Percentiles rank a stretch among this genome's conserved stretches.
phyloP scores from a whole-genome alignment of 2,888 invertebrate genomes.

The Pachycephus smyrnensis region DNA sequence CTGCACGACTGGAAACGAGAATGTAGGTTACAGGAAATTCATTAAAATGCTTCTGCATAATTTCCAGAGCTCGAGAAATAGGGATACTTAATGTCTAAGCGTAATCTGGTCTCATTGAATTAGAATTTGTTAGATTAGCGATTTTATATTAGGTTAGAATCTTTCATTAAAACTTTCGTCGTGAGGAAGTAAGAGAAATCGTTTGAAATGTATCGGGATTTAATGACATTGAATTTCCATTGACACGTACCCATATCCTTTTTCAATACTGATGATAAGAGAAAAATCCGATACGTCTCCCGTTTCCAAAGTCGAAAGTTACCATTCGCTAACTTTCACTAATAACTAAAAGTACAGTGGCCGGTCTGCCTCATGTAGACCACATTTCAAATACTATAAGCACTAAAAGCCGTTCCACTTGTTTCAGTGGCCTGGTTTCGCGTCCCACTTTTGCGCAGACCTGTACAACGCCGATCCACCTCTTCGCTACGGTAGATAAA shows the following conservation, averaged over 20 bases:
- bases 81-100: not conserved
- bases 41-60: not conserved
- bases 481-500: constrained; percentile 45
- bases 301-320: constrained; percentile 58
- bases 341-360: constrained; percentile 48
- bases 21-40: not conserved
- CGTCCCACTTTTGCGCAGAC: constrained; percentile 60
- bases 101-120: not conserved
- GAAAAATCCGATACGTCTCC: constrained; percentile 9
- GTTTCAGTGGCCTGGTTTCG: constrained; percentile 66
- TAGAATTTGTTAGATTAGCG: not conserved
- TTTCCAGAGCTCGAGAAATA: not conserved
- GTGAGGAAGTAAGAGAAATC: not conserved
- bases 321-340: constrained; percentile 58
- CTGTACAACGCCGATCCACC: constrained; percentile 38
- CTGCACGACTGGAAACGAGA: not conserved
- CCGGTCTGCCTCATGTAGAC: constrained; percentile 14
- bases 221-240: not conserved
- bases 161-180: not conserved
- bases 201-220: not conserved
- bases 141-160: not conserved
- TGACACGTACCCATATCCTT: not conserved
- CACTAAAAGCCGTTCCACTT: constrained; percentile 65
- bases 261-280: constrained; percentile 1
- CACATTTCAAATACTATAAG: constrained; percentile 31